phyloP scores from a whole-genome alignment of 2,797 vertebrate genomes.

The Sylvilagus floridanus region DNA sequence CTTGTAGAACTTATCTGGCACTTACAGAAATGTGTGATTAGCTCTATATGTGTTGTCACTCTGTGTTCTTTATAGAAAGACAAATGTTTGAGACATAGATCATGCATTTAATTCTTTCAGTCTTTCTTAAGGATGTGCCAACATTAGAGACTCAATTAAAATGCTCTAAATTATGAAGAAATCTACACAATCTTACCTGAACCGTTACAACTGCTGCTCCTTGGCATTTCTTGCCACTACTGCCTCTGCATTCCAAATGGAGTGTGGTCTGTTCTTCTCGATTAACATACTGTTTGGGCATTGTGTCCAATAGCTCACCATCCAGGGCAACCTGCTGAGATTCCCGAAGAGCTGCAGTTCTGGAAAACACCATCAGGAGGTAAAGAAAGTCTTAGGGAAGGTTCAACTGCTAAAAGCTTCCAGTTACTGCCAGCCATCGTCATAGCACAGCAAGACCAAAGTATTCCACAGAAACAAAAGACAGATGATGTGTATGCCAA shows the following conservation, averaged over 20 bases:
- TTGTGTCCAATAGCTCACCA: conserved; percentile 92
- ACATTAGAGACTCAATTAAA: neutral
- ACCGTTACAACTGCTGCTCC: conserved; percentile 94
- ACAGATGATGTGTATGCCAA: neutral
- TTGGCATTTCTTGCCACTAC: conserved; percentile 93
- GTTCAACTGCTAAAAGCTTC: neutral
- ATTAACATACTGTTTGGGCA: conserved; percentile 95
- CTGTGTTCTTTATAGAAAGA: no score
- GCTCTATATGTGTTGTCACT: neutral
- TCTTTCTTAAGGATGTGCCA: neutral
- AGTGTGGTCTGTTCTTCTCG: conserved; percentile 94
- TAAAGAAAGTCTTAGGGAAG: conserved; percentile 32
- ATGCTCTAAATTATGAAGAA: neutral
- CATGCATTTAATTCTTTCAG: neutral
- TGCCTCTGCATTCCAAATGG: conserved; percentile 94
- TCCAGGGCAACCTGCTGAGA: conserved; percentile 96
- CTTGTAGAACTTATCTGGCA: neutral
- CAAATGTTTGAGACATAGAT: neutral
- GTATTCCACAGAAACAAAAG: neutral
- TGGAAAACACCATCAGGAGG: conserved; percentile 83
- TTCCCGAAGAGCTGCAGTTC: conserved; percentile 95
- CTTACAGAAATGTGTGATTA: neutral
- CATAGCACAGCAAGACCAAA: neutral
- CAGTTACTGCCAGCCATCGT: neutral
- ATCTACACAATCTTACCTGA: conserved; percentile 88